These are phyloP conservation scores for Leptarthrus brevirostris DNA, from an alignment of 2,888 invertebrate species.

Conservation along the genomic window DNA sequence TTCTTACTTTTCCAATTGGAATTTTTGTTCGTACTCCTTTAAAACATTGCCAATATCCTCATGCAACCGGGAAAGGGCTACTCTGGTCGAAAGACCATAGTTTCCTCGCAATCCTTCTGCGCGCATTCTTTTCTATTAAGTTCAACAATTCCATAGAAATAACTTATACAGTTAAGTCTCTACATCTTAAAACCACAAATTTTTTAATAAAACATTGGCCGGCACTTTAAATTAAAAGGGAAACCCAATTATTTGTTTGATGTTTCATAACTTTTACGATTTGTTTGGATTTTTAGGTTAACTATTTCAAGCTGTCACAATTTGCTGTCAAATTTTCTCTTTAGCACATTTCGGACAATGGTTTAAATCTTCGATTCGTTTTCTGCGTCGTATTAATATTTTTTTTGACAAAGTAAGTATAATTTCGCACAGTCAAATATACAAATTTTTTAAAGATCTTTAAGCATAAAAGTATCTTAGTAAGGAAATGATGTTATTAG, in stretches of 20 bases:
- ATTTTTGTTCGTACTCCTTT: constrained; percentile 73
- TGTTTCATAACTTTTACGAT: constrained; percentile 35
- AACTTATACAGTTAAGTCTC: not conserved
- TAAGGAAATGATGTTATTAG: too few species aligned
- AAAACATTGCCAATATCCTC: constrained; percentile 77
- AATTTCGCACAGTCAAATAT: too few species aligned
- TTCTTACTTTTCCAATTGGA: constrained; percentile 69
- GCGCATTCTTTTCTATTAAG: constrained; percentile 21
- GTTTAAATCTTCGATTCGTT: too few species aligned
- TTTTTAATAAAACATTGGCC: not conserved
- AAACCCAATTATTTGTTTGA: constrained; percentile 9
- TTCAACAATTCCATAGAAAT: constrained; percentile 17
- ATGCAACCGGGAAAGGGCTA: constrained; percentile 76
- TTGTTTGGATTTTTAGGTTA: constrained; percentile 28
- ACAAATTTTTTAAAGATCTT: too few species aligned
- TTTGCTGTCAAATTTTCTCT: too few species aligned
- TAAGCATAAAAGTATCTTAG: too few species aligned
- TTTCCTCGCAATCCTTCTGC: constrained; percentile 24
- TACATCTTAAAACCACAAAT: constrained; percentile 18
- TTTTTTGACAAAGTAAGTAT: too few species aligned
- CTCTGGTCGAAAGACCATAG: constrained; percentile 74
- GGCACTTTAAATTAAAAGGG: not conserved
- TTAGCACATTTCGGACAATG: too few species aligned
- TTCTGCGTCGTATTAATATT: too few species aligned
- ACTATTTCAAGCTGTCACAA: constrained; percentile 19